Percentiles rank a stretch among this genome's conserved stretches.
These are phyloP conservation scores for Vidua chalybeata DNA, from an alignment of 2,113 vertebrate species.

Conservation along the genomic window DNA sequence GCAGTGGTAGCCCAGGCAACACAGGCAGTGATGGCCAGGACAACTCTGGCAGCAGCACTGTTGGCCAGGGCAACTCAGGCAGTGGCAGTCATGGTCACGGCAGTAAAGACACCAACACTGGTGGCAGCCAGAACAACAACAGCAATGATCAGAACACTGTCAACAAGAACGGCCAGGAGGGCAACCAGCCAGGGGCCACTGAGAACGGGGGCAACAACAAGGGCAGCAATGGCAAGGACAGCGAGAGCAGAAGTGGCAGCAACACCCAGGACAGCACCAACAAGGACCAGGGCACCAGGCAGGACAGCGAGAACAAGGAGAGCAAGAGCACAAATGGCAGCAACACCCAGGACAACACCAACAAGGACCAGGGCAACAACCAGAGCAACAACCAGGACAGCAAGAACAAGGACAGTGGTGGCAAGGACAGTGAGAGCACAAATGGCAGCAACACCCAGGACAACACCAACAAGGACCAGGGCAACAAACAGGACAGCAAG, in stretches of 20 bases:
- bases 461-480: no score
- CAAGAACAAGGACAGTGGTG: fast-evolving
- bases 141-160: fast-evolving
- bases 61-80: no score
- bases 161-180: fast-evolving
- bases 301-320: background rate
- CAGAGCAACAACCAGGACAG: fast-evolving
- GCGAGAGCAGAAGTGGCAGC: no score
- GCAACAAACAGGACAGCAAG: no score
- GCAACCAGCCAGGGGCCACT: fast-evolving
- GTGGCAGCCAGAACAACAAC: background rate
- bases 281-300: background rate
- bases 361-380: background rate
- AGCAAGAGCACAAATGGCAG: no score
- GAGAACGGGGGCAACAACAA: fast-evolving
- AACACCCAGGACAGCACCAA: no score
- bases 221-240: fast-evolving
- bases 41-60: fast-evolving
- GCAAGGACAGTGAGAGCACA: fast-evolving
- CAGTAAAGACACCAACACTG: background rate
- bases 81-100: background rate
- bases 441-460: background rate
- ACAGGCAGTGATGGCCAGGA: fast-evolving
- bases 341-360: no score
- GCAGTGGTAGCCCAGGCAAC: background rate